Conservation (phyloP, 1,140 invertebrate species). For the Papilio xuthus region DNA sequence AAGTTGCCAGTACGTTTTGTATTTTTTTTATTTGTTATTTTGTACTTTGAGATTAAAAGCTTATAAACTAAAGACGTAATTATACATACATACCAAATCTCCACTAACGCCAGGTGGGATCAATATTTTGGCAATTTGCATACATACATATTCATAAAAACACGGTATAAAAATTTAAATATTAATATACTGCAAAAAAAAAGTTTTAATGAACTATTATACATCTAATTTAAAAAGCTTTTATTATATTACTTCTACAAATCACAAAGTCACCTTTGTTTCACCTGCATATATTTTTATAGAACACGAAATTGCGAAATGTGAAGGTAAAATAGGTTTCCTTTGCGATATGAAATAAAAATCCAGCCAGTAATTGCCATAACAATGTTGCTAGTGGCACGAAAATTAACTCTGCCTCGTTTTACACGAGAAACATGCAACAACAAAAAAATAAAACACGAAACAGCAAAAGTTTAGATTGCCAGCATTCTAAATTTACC, state of each 20-base stretch:
- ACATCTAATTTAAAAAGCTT: not conserved
- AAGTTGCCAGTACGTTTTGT: not conserved
- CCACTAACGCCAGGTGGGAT: too few species aligned
- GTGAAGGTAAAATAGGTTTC: not conserved
- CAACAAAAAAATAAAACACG: not conserved
- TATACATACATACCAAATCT: too few species aligned
- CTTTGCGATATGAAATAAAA: constrained; percentile 15
- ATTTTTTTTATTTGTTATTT: not conserved
- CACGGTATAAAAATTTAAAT: too few species aligned
- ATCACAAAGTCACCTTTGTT: constrained; percentile 12
- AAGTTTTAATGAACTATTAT: not conserved
- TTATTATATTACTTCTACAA: not conserved
- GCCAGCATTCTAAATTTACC: not conserved
- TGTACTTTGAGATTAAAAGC: too few species aligned
- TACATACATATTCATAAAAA: not conserved
- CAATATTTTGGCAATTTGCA: not conserved
- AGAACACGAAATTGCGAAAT: constrained; percentile 11
- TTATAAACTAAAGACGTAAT: too few species aligned
- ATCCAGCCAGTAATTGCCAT: constrained; percentile 12
- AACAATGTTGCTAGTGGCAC: constrained; percentile 12
- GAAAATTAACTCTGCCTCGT: constrained; percentile 21
- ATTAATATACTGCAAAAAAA: not conserved
- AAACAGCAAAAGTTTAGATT: constrained; percentile 14
- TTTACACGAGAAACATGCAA: constrained; percentile 25
- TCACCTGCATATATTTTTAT: not conserved